Conservation (phyloP, 2,797 vertebrate genomes). For the Chanos chanos region DNA sequence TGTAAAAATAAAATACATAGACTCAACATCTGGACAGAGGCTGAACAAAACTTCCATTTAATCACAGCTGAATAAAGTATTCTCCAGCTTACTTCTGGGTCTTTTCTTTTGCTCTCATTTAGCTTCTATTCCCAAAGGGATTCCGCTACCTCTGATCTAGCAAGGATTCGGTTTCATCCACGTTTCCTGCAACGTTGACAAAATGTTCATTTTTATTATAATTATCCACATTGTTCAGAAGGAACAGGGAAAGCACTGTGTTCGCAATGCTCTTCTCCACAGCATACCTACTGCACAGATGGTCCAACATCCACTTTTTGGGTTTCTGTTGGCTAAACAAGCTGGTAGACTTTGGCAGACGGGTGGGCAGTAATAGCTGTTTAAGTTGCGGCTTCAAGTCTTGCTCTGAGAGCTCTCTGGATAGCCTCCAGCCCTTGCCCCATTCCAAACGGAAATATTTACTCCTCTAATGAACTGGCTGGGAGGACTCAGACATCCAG, state of each 20-base stretch:
- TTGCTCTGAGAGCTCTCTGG: conserved; percentile 37
- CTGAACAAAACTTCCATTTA: conserved; percentile 98
- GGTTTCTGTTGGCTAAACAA: conserved; percentile 47
- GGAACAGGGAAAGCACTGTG: conserved; percentile 41
- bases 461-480: conserved; percentile 51
- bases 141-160: conserved; percentile 43
- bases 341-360: conserved; percentile 45
- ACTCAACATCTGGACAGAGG: conserved; percentile 99
- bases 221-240: conserved; percentile 46
- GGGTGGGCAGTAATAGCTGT: conserved; percentile 43
- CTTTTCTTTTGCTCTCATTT: conserved; percentile 53
- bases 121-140: conserved; percentile 22
- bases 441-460: conserved; percentile 51
- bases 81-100: conserved; percentile 90
- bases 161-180: conserved; percentile 42
- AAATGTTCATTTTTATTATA: conserved; percentile 51
- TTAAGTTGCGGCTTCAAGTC: conserved; percentile 50
- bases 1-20: conserved; percentile 92
- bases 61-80: conserved; percentile 93
- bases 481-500: conserved; percentile 39
- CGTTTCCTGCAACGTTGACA: conserved; percentile 39
- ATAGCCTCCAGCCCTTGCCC: conserved; percentile 34
- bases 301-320: conserved; percentile 47
- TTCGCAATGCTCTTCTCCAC: conserved; percentile 13
- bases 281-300: conserved; percentile 30